phyloP scores from a whole-genome alignment of 1,140 invertebrate species.

The Octopus bimaculoides region DNA sequence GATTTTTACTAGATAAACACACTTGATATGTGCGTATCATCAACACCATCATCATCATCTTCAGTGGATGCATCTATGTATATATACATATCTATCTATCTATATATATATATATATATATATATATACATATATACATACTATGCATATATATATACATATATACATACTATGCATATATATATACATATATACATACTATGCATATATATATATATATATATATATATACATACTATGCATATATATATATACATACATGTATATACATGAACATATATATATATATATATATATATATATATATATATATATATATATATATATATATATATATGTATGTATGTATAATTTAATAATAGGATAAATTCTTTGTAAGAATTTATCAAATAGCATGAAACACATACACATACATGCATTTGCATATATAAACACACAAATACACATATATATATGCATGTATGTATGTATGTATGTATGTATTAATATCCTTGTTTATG shows the following conservation, averaged over 20 bases:
- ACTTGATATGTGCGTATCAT: no score
- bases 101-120: background rate
- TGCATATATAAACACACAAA: background rate
- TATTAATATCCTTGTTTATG: background rate
- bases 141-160: background rate
- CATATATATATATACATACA: background rate
- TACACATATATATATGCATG: background rate
- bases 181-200: background rate
- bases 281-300: slow-evolving; percentile 4
- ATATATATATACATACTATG: no score
- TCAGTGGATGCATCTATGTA: no score
- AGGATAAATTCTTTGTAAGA: background rate
- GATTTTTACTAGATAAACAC: no score
- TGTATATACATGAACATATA: background rate
- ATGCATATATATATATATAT: background rate
- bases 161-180: background rate
- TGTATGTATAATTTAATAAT: background rate
- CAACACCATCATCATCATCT: no score
- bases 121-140: background rate
- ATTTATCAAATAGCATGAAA: background rate
- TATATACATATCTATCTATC: background rate
- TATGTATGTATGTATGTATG: background rate
- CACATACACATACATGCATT: background rate
- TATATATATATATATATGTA: background rate
- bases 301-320: slow-evolving; percentile 4